These are phyloP conservation scores for Sternotherus odoratus DNA, from an alignment of 2,797 vertebrate species.

Conservation along the genomic window DNA sequence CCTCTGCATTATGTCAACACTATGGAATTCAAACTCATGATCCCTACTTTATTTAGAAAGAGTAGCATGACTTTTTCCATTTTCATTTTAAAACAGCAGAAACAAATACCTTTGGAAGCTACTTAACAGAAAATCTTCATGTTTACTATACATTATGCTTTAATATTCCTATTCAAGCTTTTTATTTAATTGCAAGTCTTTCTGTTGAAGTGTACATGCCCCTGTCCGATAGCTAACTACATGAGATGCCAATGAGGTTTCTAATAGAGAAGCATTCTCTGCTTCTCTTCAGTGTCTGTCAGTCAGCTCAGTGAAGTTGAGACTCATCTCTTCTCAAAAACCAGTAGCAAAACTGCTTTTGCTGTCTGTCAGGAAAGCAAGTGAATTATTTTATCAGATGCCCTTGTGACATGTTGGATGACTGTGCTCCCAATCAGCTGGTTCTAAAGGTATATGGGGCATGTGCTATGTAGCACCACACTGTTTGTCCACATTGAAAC, in stretches of 20 bases:
- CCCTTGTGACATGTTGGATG: conserved; percentile 86
- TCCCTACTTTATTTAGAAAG: not conserved
- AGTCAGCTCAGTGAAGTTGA: conserved; percentile 80
- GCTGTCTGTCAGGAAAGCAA: conserved; percentile 83
- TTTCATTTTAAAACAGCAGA: conserved; percentile 11
- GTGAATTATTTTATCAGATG: conserved; percentile 84
- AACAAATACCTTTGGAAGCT: not conserved
- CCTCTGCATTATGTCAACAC: not conserved
- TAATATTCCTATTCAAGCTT: not conserved
- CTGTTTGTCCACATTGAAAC: not conserved
- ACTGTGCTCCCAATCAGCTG: conserved; percentile 81
- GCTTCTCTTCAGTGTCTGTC: conserved; percentile 71
- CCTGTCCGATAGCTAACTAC: conserved; percentile 17
- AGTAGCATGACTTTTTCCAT: not conserved
- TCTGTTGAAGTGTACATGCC: not conserved
- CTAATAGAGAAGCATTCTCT: conserved; percentile 31
- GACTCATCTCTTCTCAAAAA: conserved; percentile 81
- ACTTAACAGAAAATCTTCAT: not conserved
- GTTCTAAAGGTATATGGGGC: conserved; percentile 80
- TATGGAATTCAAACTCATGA: not conserved
- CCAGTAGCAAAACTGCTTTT: conserved; percentile 76
- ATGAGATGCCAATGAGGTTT: not conserved
- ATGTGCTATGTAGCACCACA: not conserved
- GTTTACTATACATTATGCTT: not conserved
- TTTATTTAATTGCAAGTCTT: not conserved